A percentile compares a stretch with the other conserved stretches of the same genome.
Evolutionary conservation across 2,113 vertebrate genomes (phyloP).

Genomic region (Chionodraco myersi): DNA sequence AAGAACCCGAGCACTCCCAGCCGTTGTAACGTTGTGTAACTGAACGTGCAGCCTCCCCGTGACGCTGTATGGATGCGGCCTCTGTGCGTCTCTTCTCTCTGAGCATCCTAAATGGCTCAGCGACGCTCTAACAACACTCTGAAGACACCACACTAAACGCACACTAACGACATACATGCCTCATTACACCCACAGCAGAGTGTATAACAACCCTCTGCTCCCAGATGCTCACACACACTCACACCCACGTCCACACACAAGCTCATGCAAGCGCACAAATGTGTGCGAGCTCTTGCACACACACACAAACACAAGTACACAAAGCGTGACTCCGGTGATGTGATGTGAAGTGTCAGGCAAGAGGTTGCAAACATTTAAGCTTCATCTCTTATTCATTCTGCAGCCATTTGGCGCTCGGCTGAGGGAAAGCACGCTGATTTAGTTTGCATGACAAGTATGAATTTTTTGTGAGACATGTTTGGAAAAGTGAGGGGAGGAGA

Average conservation of each 20-base stretch:
- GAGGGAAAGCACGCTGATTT: slow-evolving; percentile 82
- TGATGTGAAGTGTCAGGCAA: slow-evolving; percentile 85
- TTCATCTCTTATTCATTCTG: slow-evolving; percentile 85
- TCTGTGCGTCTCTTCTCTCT: slow-evolving; percentile 33
- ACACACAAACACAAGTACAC: slow-evolving; percentile 34
- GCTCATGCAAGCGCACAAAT: not conserved
- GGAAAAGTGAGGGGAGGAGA: slow-evolving; percentile 50
- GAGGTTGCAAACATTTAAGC: slow-evolving; percentile 85
- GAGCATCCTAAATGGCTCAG: slow-evolving; percentile 62
- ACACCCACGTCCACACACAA: slow-evolving; percentile 12
- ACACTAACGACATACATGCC: slow-evolving; percentile 73
- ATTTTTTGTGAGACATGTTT: slow-evolving; percentile 84
- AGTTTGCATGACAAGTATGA: slow-evolving; percentile 89
- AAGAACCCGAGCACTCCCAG: not conserved
- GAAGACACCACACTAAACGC: slow-evolving; percentile 68
- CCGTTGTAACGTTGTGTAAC: not conserved
- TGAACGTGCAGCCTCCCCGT: not conserved
- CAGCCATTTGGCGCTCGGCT: slow-evolving; percentile 81
- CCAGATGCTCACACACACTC: slow-evolving; percentile 51
- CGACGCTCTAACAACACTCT: slow-evolving; percentile 68
- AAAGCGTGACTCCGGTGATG: slow-evolving; percentile 73
- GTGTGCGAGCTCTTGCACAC: slow-evolving; percentile 9
- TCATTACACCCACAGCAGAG: slow-evolving; percentile 75
- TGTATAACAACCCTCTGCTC: slow-evolving; percentile 72
- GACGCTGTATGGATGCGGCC: slow-evolving; percentile 13